phyloP scores from a whole-genome alignment of 1,140 invertebrate genomes.

The Brachionus calyciflorus region DNA sequence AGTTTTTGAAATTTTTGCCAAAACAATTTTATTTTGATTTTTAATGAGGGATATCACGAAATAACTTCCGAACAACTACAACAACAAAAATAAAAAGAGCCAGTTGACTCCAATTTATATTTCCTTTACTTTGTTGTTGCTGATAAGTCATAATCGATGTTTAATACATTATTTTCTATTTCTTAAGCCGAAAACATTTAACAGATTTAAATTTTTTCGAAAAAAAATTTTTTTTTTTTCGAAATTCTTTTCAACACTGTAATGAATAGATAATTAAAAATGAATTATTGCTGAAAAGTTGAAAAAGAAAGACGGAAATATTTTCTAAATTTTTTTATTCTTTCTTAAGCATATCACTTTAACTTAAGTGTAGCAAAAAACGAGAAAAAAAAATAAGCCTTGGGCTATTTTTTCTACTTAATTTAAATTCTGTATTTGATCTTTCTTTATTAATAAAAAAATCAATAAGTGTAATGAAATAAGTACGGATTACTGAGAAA shows the following conservation, averaged over 20 bases:
- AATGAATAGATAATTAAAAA: constrained; percentile 42
- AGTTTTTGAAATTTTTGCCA: not conserved
- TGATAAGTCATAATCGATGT: constrained; percentile 26
- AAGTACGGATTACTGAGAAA: not conserved
- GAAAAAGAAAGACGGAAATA: constrained; percentile 31
- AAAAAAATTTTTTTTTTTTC: too few relatives aligned
- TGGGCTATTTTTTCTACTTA: constrained; percentile 17
- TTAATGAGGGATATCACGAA: not conserved
- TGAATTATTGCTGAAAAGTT: constrained; percentile 34
- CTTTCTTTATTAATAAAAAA: constrained; percentile 16
- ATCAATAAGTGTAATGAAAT: constrained; percentile 40
- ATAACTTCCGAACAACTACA: not conserved
- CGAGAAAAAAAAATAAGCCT: too few relatives aligned
- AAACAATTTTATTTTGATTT: not conserved
- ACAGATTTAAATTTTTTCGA: too few relatives aligned
- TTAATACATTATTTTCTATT: constrained; percentile 6
- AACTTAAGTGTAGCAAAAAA: not conserved
- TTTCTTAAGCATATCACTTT: not conserved
- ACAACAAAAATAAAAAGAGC: too few relatives aligned
- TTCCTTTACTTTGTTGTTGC: too few relatives aligned
- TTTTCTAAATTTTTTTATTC: not conserved
- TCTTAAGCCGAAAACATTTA: not conserved
- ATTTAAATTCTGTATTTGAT: constrained; percentile 30
- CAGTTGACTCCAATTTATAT: constrained; percentile 30
- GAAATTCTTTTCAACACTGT: constrained; percentile 28